phyloP scores from a whole-genome alignment of 2,888 invertebrate genomes.

The Pollenia labialis region DNA sequence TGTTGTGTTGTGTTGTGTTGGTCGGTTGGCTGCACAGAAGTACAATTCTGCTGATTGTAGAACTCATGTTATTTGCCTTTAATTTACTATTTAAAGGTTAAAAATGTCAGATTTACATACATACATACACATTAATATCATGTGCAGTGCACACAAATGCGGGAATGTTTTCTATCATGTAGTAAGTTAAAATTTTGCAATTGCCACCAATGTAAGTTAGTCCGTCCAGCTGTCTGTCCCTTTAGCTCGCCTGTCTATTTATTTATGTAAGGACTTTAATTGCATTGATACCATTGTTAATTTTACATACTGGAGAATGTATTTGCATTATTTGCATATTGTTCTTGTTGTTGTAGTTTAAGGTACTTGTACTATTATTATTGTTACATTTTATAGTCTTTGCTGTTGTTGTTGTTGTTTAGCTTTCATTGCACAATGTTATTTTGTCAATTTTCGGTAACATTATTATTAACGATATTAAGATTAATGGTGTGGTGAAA shows the following conservation, averaged over 20 bases:
- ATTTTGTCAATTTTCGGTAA: constrained; percentile 71
- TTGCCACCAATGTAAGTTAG: neutral
- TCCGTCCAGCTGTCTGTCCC: neutral
- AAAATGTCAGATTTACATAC: constrained; percentile 72
- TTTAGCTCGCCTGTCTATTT: constrained; percentile 13
- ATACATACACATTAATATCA: constrained; percentile 41
- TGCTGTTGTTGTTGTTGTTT: constrained; percentile 44
- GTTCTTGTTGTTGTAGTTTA: constrained; percentile 26
- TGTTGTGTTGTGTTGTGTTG: neutral
- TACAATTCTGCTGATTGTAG: constrained; percentile 58
- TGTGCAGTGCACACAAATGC: constrained; percentile 23
- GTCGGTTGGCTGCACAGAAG: constrained; percentile 15
- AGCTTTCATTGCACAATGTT: constrained; percentile 60
- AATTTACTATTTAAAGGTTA: constrained; percentile 74
- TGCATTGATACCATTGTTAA: constrained; percentile 67
- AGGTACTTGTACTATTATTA: constrained; percentile 6
- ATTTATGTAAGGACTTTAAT: constrained; percentile 62
- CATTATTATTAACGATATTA: constrained; percentile 74
- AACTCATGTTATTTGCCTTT: constrained; percentile 69
- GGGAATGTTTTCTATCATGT: constrained; percentile 26
- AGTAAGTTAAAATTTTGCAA: constrained; percentile 18
- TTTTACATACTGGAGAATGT: constrained; percentile 32
- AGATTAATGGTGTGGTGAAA: constrained; percentile 74
- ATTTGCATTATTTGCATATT: constrained; percentile 67
- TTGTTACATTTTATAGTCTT: constrained; percentile 27